A percentile compares a stretch with the other conserved stretches of the same genome.
phyloP scores from a whole-genome alignment of 2,797 vertebrate genomes.

The Silurus aristotelis region DNA sequence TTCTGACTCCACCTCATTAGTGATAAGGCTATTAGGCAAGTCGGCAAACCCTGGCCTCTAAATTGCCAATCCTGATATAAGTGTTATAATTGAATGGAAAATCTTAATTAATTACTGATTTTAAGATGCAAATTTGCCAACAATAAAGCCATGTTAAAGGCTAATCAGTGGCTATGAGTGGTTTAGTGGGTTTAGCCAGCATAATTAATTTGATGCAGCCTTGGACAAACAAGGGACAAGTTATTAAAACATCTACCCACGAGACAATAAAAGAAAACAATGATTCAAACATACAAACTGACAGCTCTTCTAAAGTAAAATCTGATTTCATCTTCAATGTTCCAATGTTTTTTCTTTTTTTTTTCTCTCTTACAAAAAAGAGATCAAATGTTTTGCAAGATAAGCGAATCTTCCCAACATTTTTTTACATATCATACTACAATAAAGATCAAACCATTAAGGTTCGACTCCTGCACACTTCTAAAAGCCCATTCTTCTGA shows the following conservation, averaged over 20 bases:
- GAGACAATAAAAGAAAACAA: constrained; percentile 8
- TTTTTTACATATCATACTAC: not conserved
- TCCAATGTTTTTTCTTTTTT: not conserved
- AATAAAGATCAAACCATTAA: not conserved
- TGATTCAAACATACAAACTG: not conserved
- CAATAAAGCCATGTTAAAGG: constrained; percentile 47
- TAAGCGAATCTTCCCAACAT: not conserved
- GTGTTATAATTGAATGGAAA: constrained; percentile 55
- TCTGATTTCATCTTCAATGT: not conserved
- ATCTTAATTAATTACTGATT: constrained; percentile 58
- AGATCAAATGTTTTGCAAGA: not conserved
- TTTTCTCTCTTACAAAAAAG: not conserved
- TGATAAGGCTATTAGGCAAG: constrained; percentile 46
- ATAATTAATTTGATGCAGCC: constrained; percentile 50
- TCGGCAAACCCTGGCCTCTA: constrained; percentile 26
- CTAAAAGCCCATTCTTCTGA: constrained; percentile 9
- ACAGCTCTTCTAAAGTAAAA: not conserved
- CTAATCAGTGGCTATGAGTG: constrained; percentile 49
- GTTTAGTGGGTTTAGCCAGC: constrained; percentile 42
- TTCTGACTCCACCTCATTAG: constrained; percentile 45
- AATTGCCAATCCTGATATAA: constrained; percentile 52
- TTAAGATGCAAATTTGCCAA: constrained; percentile 50
- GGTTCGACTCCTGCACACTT: not conserved
- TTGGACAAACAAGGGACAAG: constrained; percentile 13
- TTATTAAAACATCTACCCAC: constrained; percentile 19